These are phyloP conservation scores for Esox niger DNA, from an alignment of 2,113 vertebrate genomes.

Conservation along the genomic window DNA sequence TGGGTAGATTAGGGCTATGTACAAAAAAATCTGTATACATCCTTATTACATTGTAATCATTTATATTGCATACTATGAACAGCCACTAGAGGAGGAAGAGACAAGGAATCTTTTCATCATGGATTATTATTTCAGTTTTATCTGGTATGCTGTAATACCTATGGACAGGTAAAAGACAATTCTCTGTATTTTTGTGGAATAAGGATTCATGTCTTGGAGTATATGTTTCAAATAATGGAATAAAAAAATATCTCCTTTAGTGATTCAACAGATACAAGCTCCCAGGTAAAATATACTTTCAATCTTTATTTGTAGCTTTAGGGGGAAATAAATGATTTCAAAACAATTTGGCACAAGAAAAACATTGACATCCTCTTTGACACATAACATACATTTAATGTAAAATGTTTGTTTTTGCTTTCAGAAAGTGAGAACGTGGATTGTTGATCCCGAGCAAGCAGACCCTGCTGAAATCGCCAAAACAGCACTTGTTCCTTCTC, in stretches of 20 bases:
- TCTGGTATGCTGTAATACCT: background rate
- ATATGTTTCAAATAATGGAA: background rate
- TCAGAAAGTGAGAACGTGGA: constrained; percentile 15
- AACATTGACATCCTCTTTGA: too few relatives aligned
- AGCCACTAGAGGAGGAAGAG: background rate
- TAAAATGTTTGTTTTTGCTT: background rate
- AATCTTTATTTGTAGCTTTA: background rate
- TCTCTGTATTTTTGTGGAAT: background rate
- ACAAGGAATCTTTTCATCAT: background rate
- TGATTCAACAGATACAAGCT: background rate
- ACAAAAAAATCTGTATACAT: background rate
- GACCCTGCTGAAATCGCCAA: constrained; percentile 6
- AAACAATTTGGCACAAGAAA: background rate
- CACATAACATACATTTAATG: background rate
- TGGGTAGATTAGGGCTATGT: background rate
- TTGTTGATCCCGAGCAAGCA: constrained; percentile 13
- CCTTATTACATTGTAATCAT: background rate
- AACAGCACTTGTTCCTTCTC: constrained; percentile 4
- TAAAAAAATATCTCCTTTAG: background rate
- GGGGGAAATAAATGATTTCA: background rate
- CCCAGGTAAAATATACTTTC: background rate
- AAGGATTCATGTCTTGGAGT: background rate
- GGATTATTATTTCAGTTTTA: background rate
- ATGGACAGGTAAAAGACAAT: background rate
- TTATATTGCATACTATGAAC: background rate